A percentile compares a stretch with the other conserved stretches of the same genome.
Conservation (phyloP, 2,888 invertebrate species). For the Ernsta delagoae region DNA sequence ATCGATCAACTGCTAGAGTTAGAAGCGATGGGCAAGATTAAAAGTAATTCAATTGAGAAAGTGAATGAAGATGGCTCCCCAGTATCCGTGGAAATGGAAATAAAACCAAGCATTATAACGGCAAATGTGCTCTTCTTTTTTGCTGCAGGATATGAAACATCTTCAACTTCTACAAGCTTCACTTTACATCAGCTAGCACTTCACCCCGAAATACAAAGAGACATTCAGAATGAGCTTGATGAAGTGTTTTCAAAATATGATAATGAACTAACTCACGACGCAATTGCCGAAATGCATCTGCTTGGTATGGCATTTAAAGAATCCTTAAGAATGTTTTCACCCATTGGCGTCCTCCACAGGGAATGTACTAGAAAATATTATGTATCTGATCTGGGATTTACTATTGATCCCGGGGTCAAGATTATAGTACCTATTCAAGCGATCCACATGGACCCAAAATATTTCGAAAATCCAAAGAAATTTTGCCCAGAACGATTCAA, state of each 20-base stretch:
- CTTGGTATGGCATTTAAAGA: constrained; percentile 51
- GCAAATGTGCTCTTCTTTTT: constrained; percentile 48
- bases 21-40: constrained; percentile 43
- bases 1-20: constrained; percentile 52
- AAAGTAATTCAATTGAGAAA: constrained; percentile 43
- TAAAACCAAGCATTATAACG: constrained; percentile 37
- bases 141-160: constrained; percentile 48
- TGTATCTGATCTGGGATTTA: constrained; percentile 47
- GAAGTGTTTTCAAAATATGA: constrained; percentile 46
- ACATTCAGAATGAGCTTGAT: constrained; percentile 57
- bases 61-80: constrained; percentile 30
- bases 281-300: constrained; percentile 47
- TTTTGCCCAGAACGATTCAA: constrained; percentile 53
- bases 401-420: constrained; percentile 49
- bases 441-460: constrained; percentile 50
- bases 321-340: constrained; percentile 50
- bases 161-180: constrained; percentile 49
- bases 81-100: constrained; percentile 38
- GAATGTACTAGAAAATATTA: constrained; percentile 46
- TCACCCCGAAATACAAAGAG: constrained; percentile 55
- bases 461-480: constrained; percentile 50
- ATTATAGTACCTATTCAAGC: constrained; percentile 51
- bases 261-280: constrained; percentile 49
- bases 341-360: constrained; percentile 45
- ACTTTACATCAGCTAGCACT: constrained; percentile 53